Evolutionary conservation across 1,140 invertebrate species (phyloP).

Genomic region (Bombus superbus): DNA sequence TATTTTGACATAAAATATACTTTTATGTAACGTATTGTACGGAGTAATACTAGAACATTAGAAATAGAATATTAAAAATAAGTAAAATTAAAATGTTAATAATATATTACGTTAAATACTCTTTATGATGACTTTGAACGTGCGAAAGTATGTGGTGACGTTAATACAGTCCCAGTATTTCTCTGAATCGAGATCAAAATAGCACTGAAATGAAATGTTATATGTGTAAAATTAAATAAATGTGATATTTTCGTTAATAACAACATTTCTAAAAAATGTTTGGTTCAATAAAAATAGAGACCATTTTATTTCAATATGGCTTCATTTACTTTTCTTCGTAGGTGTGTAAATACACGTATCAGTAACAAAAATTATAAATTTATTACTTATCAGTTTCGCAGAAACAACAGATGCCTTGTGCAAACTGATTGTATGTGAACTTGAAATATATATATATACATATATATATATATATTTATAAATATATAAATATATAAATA

Average conservation of each 20-base stretch:
- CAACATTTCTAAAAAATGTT: not conserved
- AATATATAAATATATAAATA: too few relatives aligned
- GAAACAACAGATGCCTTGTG: constrained; percentile 27
- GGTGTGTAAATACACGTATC: constrained; percentile 27
- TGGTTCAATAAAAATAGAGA: not conserved
- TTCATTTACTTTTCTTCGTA: not conserved
- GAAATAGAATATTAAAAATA: constrained; percentile 3
- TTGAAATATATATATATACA: not conserved
- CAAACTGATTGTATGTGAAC: constrained; percentile 26
- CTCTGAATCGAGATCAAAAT: constrained; percentile 4
- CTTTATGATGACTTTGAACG: constrained; percentile 21
- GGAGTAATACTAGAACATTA: constrained; percentile 6
- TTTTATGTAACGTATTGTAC: not conserved
- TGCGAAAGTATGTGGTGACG: not conserved
- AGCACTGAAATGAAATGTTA: not conserved
- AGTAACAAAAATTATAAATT: constrained; percentile 56
- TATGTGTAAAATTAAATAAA: constrained; percentile 1
- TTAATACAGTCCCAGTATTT: constrained; percentile 4
- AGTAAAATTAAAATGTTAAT: constrained; percentile 26
- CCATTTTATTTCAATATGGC: constrained; percentile 10
- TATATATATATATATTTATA: too few relatives aligned
- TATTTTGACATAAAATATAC: constrained; percentile 26
- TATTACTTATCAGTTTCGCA: constrained; percentile 21
- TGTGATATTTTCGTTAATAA: constrained; percentile 7
- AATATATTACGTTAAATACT: constrained; percentile 16